Evolutionary conservation across 2,888 invertebrate genomes (phyloP), one percentile per base, ranked within the genome.

Genomic region (Apamea crenata): DNA sequence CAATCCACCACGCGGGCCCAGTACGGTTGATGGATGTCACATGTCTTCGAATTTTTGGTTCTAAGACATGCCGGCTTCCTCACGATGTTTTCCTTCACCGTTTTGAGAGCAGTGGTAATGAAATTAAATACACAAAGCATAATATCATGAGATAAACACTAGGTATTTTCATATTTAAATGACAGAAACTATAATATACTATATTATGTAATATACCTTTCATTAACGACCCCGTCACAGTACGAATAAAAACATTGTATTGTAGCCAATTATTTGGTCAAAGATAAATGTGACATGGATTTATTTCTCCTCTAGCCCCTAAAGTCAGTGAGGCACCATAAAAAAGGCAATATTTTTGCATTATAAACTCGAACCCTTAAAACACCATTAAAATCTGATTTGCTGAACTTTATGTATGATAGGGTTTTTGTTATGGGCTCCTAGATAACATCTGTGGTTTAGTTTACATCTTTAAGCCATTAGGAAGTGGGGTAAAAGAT

Each of bases 361-460:
- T 61, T 16, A 7, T 21, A 70, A 67, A 74, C 66, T 47, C 72
- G 4, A 80, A 56, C n/a, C 50, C 21, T 74, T 56, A 71, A 63
- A 65, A 74, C 70, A 61, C 56, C 63, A 83, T 80, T 74, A 68
- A 74, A 77, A 76, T 82, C 73, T 53, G 74, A 79, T 85, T 85
- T 85, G 63, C 56, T 59, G 47, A 76, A 71, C 63, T 84, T 84
- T 82, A 84, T 77, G 85, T 78, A 84, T 74, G 85, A 82, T 79
- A 74, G 29, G 80, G 83, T 77, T 85, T 77, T 82, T 70, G 72
- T 40, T 73, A 75, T 77, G 36, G 63, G 66, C 36, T 80, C n/a
- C 25, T 2, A 61, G 77, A 82, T 74, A 85, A 77, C 85, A 85
- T 85, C 82, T 85, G 85, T 68, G 65, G 77, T 69, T 65, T 63